Percentiles rank a stretch among this genome's conserved stretches.
Conservation (phyloP, 2,888 invertebrate genomes). For the Tenodera sinensis region DNA sequence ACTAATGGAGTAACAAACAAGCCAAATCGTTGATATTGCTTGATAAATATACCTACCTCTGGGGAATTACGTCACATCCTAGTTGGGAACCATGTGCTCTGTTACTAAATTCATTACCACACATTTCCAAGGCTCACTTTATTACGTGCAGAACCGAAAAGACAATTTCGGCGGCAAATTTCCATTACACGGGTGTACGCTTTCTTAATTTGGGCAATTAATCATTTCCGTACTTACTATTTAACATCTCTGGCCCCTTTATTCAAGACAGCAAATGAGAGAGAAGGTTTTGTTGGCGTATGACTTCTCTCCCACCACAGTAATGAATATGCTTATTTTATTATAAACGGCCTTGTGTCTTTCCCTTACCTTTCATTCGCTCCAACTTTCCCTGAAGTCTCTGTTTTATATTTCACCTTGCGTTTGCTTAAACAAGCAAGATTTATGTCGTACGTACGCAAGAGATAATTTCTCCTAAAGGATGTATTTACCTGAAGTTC, state of each 20-base stretch:
- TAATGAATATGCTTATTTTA: not conserved
- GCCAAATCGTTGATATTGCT: not conserved
- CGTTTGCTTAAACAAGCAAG: too few relatives aligned
- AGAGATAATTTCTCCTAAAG: too few relatives aligned
- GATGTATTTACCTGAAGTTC: too few relatives aligned
- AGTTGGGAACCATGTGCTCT: not conserved
- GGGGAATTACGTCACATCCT: not conserved
- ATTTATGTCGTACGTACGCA: too few relatives aligned
- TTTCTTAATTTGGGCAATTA: not conserved
- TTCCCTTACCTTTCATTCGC: not conserved
- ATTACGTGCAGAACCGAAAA: not conserved
- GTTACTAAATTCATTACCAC: not conserved
- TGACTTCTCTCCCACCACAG: not conserved
- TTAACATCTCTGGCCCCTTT: not conserved
- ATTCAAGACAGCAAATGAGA: not conserved
- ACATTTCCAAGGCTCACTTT: not conserved
- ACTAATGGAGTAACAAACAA: not conserved
- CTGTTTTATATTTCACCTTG: too few relatives aligned
- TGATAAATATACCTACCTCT: not conserved
- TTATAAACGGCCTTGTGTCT: not conserved
- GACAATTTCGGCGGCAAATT: not conserved
- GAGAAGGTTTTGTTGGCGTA: not conserved
- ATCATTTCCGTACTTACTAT: not conserved
- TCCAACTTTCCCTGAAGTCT: not conserved
- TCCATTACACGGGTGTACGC: not conserved